Base-by-base conservation (phyloP, 2,888 invertebrate genomes). In the Habroteleia sp. region DNA sequence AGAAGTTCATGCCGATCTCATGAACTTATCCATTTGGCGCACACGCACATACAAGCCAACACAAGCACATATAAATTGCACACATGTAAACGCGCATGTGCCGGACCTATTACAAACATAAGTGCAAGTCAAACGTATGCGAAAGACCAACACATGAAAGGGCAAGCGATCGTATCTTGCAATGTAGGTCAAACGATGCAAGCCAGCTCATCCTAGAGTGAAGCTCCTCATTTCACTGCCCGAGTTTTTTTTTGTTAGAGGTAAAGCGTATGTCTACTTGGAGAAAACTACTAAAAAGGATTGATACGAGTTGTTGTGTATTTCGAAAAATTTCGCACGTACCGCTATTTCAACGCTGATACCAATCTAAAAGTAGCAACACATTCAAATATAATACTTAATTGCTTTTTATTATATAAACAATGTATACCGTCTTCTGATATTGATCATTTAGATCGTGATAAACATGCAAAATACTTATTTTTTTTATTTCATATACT, bases 111-210 rank as follows among this genome's bases (percentile, higher is more conserved):
- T 65, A 56, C 52, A 52, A 52, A 73, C 74, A 52, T 48, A 33
- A 54, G 60, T 63, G 46, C 42, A 42, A 69, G 39, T 35, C 69
- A 54, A 69, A 54, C 35, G 44, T 37, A 65, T 27, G 54, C 31
- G 52, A 50, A 50, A 54, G 35, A 72, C 50, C 11, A 44, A 50
- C 39, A 73, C 50, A 65, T 8, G 66, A 46, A 71, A 69, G 62
- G 62, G 33, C 13, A 50, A 37, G 44, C 73, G 82, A 85, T 84
- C 75, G 73, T 83, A 85, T 82, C 81, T 78, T 50, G 35, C 77
- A 72, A 85, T 85, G 80, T 85, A 79, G 85, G 85, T 85, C 84
- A 84, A 75, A 74, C 42, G 41, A 25, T 63, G 71, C 76, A 76
- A 73, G 66, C 39, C 52, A 69, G 52, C 60, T 69, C 66, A 65